phyloP scores from a whole-genome alignment of 2,888 invertebrate genomes.

The Neoscelio sp. region DNA sequence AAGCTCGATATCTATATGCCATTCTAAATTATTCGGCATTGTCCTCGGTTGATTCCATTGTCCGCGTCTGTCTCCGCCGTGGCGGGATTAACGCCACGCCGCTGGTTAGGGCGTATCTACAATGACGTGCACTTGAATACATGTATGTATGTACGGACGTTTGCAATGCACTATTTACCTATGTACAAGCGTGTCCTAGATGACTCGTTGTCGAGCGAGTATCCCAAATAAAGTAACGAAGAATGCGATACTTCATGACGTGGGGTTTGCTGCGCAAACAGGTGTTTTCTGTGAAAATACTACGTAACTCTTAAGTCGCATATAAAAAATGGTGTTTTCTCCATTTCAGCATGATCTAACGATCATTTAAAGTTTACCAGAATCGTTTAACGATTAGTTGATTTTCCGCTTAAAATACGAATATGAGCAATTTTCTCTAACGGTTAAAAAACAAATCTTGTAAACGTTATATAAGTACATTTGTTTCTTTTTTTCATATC shows the following conservation, averaged over 20 bases:
- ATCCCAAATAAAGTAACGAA: background rate
- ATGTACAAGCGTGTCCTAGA: conserved; percentile 57
- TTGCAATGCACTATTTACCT: conserved; percentile 65
- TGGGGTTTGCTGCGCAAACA: too few relatives aligned
- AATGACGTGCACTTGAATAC: conserved; percentile 66
- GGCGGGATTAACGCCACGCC: conserved; percentile 76
- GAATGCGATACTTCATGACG: conserved; percentile 9
- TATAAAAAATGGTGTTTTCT: too few relatives aligned
- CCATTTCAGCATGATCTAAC: too few relatives aligned
- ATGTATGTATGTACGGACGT: conserved; percentile 58
- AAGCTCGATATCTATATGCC: conserved; percentile 81
- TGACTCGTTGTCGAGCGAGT: conserved; percentile 10
- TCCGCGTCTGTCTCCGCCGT: conserved; percentile 82
- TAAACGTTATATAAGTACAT: too few relatives aligned
- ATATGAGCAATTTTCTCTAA: too few relatives aligned
- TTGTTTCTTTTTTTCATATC: too few relatives aligned
- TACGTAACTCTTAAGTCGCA: too few relatives aligned
- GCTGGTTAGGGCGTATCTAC: conserved; percentile 77
- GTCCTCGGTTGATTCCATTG: conserved; percentile 82
- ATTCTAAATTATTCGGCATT: conserved; percentile 83
- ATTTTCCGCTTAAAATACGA: too few relatives aligned
- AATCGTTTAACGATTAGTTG: too few relatives aligned
- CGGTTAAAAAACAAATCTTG: too few relatives aligned
- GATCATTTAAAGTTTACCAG: too few relatives aligned
- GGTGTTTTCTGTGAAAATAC: too few relatives aligned